phyloP scores from a whole-genome alignment of 2,888 invertebrate species.

The Chromoteleia sp. region DNA sequence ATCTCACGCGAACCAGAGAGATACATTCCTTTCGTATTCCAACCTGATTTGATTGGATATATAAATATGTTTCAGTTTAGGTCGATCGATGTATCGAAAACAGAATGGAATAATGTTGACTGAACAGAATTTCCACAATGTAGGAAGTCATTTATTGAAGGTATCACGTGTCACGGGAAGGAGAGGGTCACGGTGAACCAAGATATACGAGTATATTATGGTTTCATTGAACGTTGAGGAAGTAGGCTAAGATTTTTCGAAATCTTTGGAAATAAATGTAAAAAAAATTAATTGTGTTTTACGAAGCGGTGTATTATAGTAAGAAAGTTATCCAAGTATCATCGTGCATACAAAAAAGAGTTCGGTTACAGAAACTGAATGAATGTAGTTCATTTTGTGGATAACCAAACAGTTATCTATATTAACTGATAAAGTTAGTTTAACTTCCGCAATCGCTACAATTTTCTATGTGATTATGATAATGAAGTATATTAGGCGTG shows the following conservation, averaged over 20 bases:
- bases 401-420: too few relatives aligned
- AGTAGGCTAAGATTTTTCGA: not conserved
- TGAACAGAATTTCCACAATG: conserved; percentile 20
- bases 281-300: too few relatives aligned
- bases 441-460: too few relatives aligned
- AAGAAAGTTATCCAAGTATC: too few relatives aligned
- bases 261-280: too few relatives aligned
- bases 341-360: too few relatives aligned
- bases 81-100: conserved; percentile 15
- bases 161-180: conserved; percentile 26
- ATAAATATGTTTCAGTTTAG: conserved; percentile 16
- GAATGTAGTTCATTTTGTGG: too few relatives aligned
- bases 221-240: not conserved
- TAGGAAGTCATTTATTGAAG: conserved; percentile 41
- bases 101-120: conserved; percentile 27
- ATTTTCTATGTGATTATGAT: too few relatives aligned
- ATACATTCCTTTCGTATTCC: conserved; percentile 2
- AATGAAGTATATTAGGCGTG: too few relatives aligned
- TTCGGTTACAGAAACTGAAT: too few relatives aligned
- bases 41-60: conserved; percentile 15
- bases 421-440: too few relatives aligned
- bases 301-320: too few relatives aligned
- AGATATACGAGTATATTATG: not conserved
- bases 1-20: conserved; percentile 11
- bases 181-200: not conserved